Evolutionary conservation across 2,113 vertebrate species (phyloP), one percentile per base, ranked within the genome.

Genomic region (Cromileptes altivelis): DNA sequence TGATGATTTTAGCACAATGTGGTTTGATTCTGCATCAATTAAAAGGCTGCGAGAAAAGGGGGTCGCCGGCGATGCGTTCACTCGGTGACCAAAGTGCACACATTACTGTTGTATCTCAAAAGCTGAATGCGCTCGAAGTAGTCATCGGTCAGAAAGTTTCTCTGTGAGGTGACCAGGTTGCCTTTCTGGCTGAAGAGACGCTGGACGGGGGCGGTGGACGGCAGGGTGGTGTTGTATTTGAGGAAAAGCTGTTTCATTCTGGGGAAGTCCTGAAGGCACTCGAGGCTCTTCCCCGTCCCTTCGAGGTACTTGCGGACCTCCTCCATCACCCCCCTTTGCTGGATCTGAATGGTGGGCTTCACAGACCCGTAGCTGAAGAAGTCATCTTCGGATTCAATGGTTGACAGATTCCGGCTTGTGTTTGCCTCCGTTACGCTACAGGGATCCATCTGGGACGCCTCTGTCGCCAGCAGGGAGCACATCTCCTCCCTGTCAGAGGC

Each of bases 201-300:
- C 87, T 94, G 93, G 70, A 95, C 91, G 1, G 95, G 94, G 0
- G 92, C 92, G 18, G 94, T 93, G 67, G 94, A 95, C 0, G 95
- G 94, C 78, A 95, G 78, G 4, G 93, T 92, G 67, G 95, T 95
- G 90, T 95, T 95, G 86, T 92, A 95, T 65, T 94, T 95, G 0
- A 95, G 79, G 81, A 95, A 95, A 4, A 95, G 89, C 85, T 93
- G 92, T 85, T 93, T 94, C 47, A 95, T 89, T 9, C 91, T 83
- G 11, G 94, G 95, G 85, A 94, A 95, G 61, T 95, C 93, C 82
- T 95, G 91, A 69, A 95, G 89, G 81, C 94, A 95, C 76, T 93
- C 90, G 0, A 95, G 92, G 70, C 88, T 94, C 91, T 95, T 95
- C 61, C 93, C 93, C 0, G 92, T 93, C 37, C 93, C 94, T 13